phyloP scores from a whole-genome alignment of 1,140 invertebrate genomes.

The Nixonia krombeini region DNA sequence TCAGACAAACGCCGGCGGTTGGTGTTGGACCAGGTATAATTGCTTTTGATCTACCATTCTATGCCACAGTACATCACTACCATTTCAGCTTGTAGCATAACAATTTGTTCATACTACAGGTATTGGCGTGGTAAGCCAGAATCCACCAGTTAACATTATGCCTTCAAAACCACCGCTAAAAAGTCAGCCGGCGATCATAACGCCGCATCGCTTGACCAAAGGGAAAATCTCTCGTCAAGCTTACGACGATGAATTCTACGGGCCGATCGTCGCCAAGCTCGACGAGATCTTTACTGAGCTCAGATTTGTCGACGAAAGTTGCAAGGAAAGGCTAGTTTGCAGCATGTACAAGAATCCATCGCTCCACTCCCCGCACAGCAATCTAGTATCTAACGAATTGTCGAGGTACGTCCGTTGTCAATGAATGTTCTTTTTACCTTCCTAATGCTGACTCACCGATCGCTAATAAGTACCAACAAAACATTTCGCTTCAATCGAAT shows the following conservation, averaged over 20 bases:
- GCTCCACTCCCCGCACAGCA: slow-evolving; percentile 85
- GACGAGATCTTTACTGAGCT: slow-evolving; percentile 81
- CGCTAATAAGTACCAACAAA: no score
- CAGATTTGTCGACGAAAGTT: slow-evolving; percentile 78
- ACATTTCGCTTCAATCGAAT: not conserved
- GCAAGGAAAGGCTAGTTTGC: slow-evolving; percentile 83
- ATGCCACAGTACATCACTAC: no score
- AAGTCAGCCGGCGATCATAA: not conserved
- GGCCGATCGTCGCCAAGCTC: slow-evolving; percentile 80
- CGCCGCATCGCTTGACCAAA: slow-evolving; percentile 3
- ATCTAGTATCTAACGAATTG: slow-evolving; percentile 85
- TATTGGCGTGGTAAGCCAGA: slow-evolving; percentile 4
- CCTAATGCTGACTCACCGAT: no score
- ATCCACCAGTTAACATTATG: slow-evolving; percentile 4
- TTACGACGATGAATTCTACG: slow-evolving; percentile 81
- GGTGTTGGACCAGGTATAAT: not conserved
- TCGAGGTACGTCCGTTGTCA: slow-evolving; percentile 79
- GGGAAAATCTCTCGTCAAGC: slow-evolving; percentile 16
- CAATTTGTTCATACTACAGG: slow-evolving; percentile 7
- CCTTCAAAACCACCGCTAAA: slow-evolving; percentile 18
- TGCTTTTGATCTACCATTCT: no score
- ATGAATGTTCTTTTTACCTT: no score
- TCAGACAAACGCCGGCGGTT: not conserved
- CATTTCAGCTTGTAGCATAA: no score
- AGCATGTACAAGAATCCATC: slow-evolving; percentile 85